A percentile compares a stretch with the other conserved stretches of the same genome.
These are phyloP conservation scores for Neotoma lepida DNA, from an alignment of 2,113 vertebrate genomes.

Conservation along the genomic window DNA sequence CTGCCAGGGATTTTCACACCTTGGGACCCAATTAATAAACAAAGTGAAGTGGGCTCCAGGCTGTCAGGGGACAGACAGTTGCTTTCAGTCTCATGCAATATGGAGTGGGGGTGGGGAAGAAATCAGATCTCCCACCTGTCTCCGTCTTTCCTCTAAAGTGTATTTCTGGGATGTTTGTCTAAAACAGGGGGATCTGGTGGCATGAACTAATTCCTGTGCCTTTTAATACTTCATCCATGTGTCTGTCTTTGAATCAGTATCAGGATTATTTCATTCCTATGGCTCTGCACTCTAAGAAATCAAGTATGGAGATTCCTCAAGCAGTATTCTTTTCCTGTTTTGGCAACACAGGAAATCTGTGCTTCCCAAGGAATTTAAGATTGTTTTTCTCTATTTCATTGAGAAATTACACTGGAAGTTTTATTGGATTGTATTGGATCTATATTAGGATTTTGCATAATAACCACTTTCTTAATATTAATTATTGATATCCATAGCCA, in stretches of 20 bases:
- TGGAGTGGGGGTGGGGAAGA: neutral
- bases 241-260: neutral
- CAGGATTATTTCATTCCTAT: neutral
- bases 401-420: neutral
- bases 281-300: neutral
- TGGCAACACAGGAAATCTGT: neutral
- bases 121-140: neutral
- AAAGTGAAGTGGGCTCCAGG: neutral
- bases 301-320: neutral
- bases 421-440: neutral
- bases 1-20: neutral
- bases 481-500: neutral
- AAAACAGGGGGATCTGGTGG: neutral
- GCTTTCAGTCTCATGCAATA: neutral
- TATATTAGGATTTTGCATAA: neutral
- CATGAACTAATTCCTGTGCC: neutral
- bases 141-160: neutral
- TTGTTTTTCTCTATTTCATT: neutral
- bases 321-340: neutral
- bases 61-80: neutral
- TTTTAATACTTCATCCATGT: neutral
- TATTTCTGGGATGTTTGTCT: neutral
- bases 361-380: neutral
- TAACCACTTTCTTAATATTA: neutral
- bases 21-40: neutral